Evolutionary conservation across 1,140 invertebrate species (phyloP).

Genomic region (Nixonia krombeini): DNA sequence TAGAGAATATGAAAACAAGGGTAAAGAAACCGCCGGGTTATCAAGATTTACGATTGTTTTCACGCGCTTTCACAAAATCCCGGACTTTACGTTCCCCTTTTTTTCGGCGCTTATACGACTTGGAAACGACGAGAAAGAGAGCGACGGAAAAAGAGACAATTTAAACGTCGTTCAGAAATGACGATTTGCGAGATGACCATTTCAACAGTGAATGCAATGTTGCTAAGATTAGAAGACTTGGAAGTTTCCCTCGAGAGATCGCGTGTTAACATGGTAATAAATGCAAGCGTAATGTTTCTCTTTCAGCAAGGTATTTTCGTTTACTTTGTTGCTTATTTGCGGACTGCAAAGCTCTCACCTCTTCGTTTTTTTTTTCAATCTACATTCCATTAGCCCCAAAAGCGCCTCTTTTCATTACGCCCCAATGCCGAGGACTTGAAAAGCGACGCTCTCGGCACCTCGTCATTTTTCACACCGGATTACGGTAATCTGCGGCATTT

Average conservation of each 20-base stretch:
- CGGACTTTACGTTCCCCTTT: not conserved
- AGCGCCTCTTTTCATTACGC: constrained; percentile 37
- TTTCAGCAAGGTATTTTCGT: not conserved
- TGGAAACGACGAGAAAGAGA: no score
- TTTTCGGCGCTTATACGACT: no score
- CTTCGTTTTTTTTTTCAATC: constrained; percentile 15
- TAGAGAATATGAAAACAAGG: not conserved
- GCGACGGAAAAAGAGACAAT: no score
- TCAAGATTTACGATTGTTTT: not conserved
- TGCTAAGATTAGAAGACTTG: no score
- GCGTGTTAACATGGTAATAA: no score
- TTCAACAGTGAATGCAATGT: no score
- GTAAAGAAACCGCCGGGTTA: not conserved
- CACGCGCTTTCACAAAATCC: not conserved
- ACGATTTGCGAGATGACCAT: no score
- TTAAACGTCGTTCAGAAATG: no score
- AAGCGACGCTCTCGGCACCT: constrained; percentile 17
- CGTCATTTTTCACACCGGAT: constrained; percentile 43
- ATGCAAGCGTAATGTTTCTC: no score
- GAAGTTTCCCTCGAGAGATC: no score
- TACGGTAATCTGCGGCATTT: constrained; percentile 44
- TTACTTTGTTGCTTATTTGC: not conserved
- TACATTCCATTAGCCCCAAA: constrained; percentile 44
- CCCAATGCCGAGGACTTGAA: constrained; percentile 27
- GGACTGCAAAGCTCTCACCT: not conserved